A percentile compares a stretch with the other conserved stretches of the same genome.
Evolutionary conservation across 2,888 invertebrate species (phyloP).

Genomic region (Cephus runcator): DNA sequence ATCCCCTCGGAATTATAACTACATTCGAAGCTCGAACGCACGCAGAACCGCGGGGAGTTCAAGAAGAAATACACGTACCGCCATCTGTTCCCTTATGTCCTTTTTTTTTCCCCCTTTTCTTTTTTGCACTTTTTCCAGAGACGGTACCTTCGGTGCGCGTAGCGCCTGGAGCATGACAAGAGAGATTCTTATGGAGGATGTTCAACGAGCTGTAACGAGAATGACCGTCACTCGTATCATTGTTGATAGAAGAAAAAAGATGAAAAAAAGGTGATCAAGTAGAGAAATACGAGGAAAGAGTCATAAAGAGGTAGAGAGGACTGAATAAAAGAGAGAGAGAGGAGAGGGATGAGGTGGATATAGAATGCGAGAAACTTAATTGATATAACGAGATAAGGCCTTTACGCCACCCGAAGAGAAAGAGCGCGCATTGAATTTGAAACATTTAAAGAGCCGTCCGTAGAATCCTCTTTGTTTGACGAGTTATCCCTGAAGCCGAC

Average conservation of each 20-base stretch:
- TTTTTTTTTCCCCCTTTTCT: not conserved
- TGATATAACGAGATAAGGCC: constrained; percentile 40
- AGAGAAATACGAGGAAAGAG: not conserved
- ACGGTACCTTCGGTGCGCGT: not conserved
- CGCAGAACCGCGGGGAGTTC: not conserved
- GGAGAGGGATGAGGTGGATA: constrained; percentile 18
- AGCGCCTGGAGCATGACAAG: not conserved
- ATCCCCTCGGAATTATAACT: constrained; percentile 24
- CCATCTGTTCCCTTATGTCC: not conserved
- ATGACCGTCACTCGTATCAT: not conserved
- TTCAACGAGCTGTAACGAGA: not conserved
- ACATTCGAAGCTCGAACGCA: constrained; percentile 9
- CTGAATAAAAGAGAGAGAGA: not conserved
- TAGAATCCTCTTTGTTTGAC: constrained; percentile 36
- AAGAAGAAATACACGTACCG: not conserved
- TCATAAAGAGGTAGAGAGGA: not conserved
- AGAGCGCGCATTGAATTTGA: constrained; percentile 36
- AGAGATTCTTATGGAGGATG: not conserved
- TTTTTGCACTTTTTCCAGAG: not conserved
- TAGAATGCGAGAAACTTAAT: constrained; percentile 28
- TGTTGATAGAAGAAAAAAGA: not conserved
- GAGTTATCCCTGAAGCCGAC: constrained; percentile 25
- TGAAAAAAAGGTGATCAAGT: not conserved
- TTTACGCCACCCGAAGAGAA: constrained; percentile 7
- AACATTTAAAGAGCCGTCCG: constrained; percentile 16